Evolutionary conservation across 2,888 invertebrate species (phyloP).

Genomic region (Pollenia angustigena): DNA sequence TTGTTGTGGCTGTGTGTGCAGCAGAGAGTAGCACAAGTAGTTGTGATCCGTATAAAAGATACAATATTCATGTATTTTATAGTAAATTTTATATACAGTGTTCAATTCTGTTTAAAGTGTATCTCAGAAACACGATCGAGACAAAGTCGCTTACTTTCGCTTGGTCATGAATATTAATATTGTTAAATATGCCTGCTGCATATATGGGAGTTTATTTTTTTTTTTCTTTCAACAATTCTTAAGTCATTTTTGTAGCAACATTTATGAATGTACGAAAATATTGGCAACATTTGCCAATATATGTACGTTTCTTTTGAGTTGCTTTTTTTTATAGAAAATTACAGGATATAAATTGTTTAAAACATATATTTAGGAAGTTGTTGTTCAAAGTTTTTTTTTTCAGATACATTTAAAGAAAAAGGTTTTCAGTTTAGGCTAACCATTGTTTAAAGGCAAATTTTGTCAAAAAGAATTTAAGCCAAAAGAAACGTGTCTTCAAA

Average conservation of each 20-base stretch:
- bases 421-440: neutral
- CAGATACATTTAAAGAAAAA: neutral
- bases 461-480: conserved; percentile 41
- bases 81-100: neutral
- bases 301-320: neutral
- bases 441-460: conserved; percentile 55
- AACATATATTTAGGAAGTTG: conserved; percentile 67
- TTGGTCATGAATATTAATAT: conserved; percentile 80
- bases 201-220: conserved; percentile 53
- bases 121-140: conserved; percentile 71
- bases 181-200: conserved; percentile 73
- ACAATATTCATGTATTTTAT: conserved; percentile 33
- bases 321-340: conserved; percentile 49
- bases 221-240: conserved; percentile 1
- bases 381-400: neutral
- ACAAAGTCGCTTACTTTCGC: conserved; percentile 75
- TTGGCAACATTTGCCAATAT: conserved; percentile 17
- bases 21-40: conserved; percentile 12
- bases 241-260: conserved; percentile 9
- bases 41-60: conserved; percentile 46
- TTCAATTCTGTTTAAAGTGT: conserved; percentile 65
- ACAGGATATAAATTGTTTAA: conserved; percentile 67
- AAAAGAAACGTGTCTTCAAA: conserved; percentile 61
- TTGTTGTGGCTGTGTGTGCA: neutral
- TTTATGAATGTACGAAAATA: neutral